Base-by-base conservation (phyloP, 2,797 vertebrate species). In the Acipenser oxyrinchus region DNA sequence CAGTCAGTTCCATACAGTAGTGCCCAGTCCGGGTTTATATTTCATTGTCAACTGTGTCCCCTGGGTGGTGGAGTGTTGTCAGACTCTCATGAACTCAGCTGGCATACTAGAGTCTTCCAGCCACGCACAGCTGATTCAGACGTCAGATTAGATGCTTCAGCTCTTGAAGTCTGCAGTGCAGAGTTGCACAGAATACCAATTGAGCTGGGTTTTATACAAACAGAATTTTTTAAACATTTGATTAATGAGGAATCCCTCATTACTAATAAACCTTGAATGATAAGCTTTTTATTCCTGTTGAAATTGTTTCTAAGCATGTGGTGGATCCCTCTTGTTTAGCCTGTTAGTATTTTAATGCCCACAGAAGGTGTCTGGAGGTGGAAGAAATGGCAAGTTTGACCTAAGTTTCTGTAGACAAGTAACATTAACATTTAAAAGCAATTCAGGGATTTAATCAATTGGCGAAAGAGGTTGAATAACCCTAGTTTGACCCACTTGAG, bases 151-250 rank as follows among this genome's bases (percentile, higher is more conserved):
- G 60, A 48, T 62, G 18, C 60, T 48, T 62, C 18, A 62, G 60
- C 60, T 10, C 60, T 62, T n/a, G 55, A 58, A 7, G 6, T 58
- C 10, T 58, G 5, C 10, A 15, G 55, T 58, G 55, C 10, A 11
- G 55, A 58, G 12, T 58, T 13, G 15, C 37, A 37, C 37, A 5
- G 37, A 37, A 0, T 37, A 37, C 37, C 37, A 37, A 37, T 4
- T 18, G 52, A 55, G 8, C 12, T 55, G 53, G 53, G 9, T 7
- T 55, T 55, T 8, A 55, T 55, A 10, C 10, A 55, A 62, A 15
- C 58, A 67, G 51, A 61, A 67, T 12, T 48, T 66, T 57, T n/a
- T 49, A 48, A 48, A 51, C 6, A 53, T n/a, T n/a, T 62, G 49
- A 37, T 37, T 62, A 23, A 23, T 48, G 18, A 9, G 48, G 23